Base-by-base conservation (phyloP, 1,140 invertebrate genomes). In the Gryllus bimaculatus region DNA sequence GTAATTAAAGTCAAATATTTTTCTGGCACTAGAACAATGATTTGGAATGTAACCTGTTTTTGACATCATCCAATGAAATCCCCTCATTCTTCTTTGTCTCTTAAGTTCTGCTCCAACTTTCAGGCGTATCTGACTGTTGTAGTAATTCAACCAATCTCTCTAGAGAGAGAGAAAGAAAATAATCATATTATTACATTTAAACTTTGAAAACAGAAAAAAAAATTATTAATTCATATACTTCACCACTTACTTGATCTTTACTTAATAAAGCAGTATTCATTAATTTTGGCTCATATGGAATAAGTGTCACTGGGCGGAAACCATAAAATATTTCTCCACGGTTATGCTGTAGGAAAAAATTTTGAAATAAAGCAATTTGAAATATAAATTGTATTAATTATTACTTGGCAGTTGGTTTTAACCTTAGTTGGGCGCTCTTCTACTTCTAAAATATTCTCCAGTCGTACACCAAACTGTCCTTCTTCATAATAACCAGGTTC, bases 371-470 rank as follows among this genome's bases (percentile, higher is more conserved):
- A 39, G 13, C 21, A 39, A 47, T 47, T 10, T 47, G 20, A n/a
- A 13, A 39, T 8, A 47, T 47, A 77, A 10, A 48, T 4, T 77
- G 15, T 0, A 39, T n/a, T n/a, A 15, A 48, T 47, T 12, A 47
- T 47, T 39, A 73, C 66, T 73, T 73, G 39, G 39, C 73, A 66
- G 6, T 66, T 20, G 39, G 20, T 20, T 2, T 77, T 20, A 54
- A 26, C 49, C 73, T 78, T 78, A 13, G 87, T 84, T 66, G 82
- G 79, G 20, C 88, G 90, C 76, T 92, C 88, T 15, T 94, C 86
- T 7, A 98, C 93, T 86, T 97, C 91, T n/a, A 98, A 87, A 73
- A 97, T 89, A 85, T 97, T 98, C 84, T 98, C 96, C 73, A 99
- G 89, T 74, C 96, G 90, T 39, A 98, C 91, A 6, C 98, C 98